phyloP scores from a whole-genome alignment of 2,113 vertebrate genomes.

The Ia io region DNA sequence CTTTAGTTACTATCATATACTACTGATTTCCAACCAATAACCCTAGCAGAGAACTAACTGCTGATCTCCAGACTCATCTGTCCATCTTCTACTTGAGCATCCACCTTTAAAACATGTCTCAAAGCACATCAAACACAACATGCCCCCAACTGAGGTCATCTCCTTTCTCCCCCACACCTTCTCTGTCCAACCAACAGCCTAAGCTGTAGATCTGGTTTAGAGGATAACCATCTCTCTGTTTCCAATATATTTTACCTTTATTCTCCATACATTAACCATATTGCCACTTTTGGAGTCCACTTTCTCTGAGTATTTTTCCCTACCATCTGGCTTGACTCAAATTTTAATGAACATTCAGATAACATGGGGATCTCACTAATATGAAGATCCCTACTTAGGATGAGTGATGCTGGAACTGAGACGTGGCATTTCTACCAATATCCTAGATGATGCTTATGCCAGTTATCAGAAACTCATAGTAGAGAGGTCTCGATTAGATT shows the following conservation, averaged over 20 bases:
- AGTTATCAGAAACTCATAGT: not conserved
- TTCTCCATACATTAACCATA: not conserved
- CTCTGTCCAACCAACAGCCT: not conserved
- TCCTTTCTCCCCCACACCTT: not conserved
- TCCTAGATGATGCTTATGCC: not conserved
- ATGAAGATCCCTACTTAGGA: not conserved
- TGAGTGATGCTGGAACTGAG: not conserved
- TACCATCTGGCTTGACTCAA: not conserved
- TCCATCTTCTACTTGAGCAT: not conserved
- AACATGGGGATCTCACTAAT: not conserved
- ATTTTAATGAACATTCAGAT: not conserved
- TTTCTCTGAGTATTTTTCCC: not conserved
- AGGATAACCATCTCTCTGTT: not conserved
- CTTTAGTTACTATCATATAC: not conserved
- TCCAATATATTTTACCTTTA: not conserved
- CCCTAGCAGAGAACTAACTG: not conserved
- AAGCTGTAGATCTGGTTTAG: not conserved
- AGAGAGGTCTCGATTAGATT: not conserved
- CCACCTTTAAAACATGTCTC: not conserved
- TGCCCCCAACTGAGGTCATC: not conserved
- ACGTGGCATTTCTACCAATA: not conserved
- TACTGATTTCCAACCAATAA: not conserved
- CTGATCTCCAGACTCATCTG: not conserved
- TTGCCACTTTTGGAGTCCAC: not conserved
- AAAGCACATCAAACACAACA: not conserved